These are phyloP conservation scores for Cantharis rufa DNA, from an alignment of 2,888 invertebrate species.

Conservation along the genomic window DNA sequence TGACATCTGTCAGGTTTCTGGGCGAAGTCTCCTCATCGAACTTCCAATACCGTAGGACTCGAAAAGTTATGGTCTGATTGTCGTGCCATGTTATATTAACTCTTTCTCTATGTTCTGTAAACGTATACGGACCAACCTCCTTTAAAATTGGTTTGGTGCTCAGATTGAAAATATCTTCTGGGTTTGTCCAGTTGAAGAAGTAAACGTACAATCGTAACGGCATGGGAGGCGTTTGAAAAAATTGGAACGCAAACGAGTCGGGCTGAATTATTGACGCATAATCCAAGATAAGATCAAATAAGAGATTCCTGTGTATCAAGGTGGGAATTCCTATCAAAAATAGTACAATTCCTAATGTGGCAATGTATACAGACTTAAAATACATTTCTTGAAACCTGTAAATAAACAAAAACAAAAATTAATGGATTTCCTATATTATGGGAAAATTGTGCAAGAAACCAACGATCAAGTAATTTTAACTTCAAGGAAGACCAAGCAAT, in stretches of 20 bases:
- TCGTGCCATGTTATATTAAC: constrained; percentile 74
- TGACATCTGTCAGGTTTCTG: constrained; percentile 69
- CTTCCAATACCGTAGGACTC: constrained; percentile 68
- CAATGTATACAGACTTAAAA: not conserved
- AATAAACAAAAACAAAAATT: not conserved
- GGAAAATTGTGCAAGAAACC: not conserved
- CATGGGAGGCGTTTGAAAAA: constrained; percentile 73
- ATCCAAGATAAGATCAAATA: not conserved
- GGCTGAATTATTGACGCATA: constrained; percentile 3
- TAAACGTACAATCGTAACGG: constrained; percentile 70
- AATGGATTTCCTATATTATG: not conserved
- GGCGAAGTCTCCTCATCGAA: constrained; percentile 70
- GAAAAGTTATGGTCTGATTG: constrained; percentile 75
- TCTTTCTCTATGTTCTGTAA: constrained; percentile 69
- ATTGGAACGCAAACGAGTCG: constrained; percentile 55
- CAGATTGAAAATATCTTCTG: constrained; percentile 62
- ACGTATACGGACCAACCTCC: constrained; percentile 68
- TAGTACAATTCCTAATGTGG: not conserved
- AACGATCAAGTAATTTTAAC: no score
- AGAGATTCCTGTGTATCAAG: not conserved
- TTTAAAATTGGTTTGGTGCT: constrained; percentile 61
- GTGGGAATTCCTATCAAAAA: not conserved
- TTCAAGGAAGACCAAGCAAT: no score
- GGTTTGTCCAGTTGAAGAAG: constrained; percentile 82
- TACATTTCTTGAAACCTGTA: not conserved